Evolutionary conservation across 2,113 vertebrate species (phyloP).

Genomic region (Strix aluco): DNA sequence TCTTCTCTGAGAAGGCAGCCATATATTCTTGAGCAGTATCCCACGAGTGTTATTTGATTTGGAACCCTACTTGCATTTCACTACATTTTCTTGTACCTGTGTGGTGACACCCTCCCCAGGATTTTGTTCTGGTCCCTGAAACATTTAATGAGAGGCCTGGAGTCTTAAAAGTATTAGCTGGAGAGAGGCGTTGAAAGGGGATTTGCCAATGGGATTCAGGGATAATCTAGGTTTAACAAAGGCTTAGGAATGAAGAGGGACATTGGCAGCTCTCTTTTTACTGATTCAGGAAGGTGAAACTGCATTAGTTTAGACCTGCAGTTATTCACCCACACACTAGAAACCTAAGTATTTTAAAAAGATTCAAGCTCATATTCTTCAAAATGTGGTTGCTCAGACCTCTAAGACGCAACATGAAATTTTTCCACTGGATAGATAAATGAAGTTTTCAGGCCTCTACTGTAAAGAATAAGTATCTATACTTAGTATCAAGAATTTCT

Average conservation of each 20-base stretch:
- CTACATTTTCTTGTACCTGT: background rate
- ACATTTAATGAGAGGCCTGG: background rate
- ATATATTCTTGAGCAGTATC: background rate
- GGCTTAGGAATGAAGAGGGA: background rate
- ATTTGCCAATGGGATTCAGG: conserved; percentile 43
- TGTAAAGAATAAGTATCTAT: background rate
- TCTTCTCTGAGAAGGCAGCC: background rate
- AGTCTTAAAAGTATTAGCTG: conserved; percentile 37
- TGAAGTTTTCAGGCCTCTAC: background rate
- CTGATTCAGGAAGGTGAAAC: background rate
- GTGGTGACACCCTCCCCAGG: background rate
- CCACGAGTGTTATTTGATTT: background rate
- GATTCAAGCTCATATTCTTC: background rate
- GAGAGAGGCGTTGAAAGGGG: conserved; percentile 11
- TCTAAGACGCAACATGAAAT: background rate
- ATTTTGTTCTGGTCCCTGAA: background rate
- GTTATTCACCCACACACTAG: background rate
- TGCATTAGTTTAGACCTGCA: background rate
- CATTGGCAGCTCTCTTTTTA: conserved; percentile 12
- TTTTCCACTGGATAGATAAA: background rate
- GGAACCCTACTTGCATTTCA: background rate
- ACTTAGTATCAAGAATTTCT: background rate
- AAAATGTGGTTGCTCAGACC: background rate
- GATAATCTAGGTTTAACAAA: conserved; percentile 50
- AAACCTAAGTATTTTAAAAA: background rate